Percentiles rank a stretch among this genome's conserved stretches.
phyloP scores from a whole-genome alignment of 2,888 invertebrate genomes.

The Ochropleura plecta region DNA sequence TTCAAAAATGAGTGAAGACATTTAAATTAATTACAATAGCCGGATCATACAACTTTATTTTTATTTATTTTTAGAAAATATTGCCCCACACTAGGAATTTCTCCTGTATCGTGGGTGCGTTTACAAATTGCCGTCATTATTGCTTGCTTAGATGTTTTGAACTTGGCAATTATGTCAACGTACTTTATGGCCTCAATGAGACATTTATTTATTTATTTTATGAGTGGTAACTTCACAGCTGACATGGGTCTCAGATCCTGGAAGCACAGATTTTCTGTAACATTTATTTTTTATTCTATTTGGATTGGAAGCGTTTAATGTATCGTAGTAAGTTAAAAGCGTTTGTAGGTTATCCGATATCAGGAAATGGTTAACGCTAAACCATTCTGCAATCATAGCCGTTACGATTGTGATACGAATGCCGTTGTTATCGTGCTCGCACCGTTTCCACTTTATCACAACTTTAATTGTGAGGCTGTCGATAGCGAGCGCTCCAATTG shows the following conservation, averaged over 20 bases:
- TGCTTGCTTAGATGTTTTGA: too few species aligned
- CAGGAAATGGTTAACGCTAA: conserved; percentile 24
- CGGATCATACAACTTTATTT: too few species aligned
- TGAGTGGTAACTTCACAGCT: too few species aligned
- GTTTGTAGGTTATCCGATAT: conserved; percentile 24
- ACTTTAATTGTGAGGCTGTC: conserved; percentile 54
- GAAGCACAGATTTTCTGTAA: neutral
- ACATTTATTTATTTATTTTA: too few species aligned
- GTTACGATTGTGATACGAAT: conserved; percentile 11
- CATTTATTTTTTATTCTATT: neutral
- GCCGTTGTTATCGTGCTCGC: conserved; percentile 36
- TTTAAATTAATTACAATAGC: neutral
- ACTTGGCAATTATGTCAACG: neutral
- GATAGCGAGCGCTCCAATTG: conserved; percentile 55
- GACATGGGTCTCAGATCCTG: too few species aligned
- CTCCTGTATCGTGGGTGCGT: too few species aligned
- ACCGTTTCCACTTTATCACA: conserved; percentile 44
- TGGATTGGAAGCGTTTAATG: neutral
- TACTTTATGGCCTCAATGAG: neutral
- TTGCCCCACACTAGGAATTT: too few species aligned
- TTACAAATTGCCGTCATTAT: too few species aligned
- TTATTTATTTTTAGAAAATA: too few species aligned
- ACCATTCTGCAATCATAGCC: conserved; percentile 15
- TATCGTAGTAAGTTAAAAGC: conserved; percentile 19
- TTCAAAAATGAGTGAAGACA: neutral